These are phyloP conservation scores for Agrotis exclamationis DNA, from an alignment of 2,888 invertebrate species.

Conservation along the genomic window DNA sequence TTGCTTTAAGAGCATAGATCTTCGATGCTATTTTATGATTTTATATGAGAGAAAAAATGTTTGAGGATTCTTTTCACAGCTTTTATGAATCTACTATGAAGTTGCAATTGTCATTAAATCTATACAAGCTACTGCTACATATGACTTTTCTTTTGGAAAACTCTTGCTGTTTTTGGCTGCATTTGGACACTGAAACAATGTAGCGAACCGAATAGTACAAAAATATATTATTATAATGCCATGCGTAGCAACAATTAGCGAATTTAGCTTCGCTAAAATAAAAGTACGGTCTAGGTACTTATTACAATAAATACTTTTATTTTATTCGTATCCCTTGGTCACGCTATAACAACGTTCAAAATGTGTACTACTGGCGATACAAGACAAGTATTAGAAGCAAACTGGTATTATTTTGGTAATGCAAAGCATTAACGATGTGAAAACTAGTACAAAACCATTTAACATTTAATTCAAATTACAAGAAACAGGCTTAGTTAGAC, in stretches of 20 bases:
- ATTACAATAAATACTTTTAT: too few relatives aligned
- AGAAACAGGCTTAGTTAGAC: conserved; percentile 28
- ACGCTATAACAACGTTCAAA: too few relatives aligned
- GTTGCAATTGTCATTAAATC: neutral
- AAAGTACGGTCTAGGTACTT: too few relatives aligned
- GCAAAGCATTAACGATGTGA: neutral
- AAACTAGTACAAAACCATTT: conserved; percentile 18
- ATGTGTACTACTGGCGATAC: too few relatives aligned
- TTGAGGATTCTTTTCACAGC: neutral
- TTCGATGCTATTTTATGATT: conserved; percentile 7
- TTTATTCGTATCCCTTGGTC: too few relatives aligned
- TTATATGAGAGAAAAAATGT: neutral
- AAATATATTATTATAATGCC: too few relatives aligned
- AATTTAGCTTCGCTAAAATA: too few relatives aligned
- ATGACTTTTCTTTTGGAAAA: neutral
- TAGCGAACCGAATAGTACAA: too few relatives aligned
- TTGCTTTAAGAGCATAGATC: conserved; percentile 19
- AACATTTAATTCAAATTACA: conserved; percentile 33
- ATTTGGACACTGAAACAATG: too few relatives aligned
- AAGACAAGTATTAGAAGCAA: too few relatives aligned
- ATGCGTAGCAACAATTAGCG: too few relatives aligned
- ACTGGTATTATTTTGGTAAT: neutral
- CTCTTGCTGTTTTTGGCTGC: too few relatives aligned
- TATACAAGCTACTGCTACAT: neutral
- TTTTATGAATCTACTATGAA: neutral